Conservation (phyloP, 2,888 invertebrate genomes). For the Oxyscelio sp. region DNA sequence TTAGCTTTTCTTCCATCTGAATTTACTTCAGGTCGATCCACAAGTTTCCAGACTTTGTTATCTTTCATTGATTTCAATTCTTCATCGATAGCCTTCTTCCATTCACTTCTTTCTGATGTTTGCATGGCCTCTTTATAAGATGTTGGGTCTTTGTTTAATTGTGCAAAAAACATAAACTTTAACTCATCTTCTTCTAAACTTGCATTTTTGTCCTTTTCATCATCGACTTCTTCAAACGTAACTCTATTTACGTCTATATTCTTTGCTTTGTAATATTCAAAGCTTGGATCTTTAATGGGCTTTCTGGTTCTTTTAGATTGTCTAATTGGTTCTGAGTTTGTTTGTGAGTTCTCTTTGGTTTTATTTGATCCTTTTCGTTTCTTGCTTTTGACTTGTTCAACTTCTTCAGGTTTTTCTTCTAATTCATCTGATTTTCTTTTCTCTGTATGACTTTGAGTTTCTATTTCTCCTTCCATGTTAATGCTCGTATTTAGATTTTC, state of each 20-base stretch:
- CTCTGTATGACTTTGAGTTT: background rate
- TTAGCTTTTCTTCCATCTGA: background rate
- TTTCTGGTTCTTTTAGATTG: slow-evolving; percentile 10
- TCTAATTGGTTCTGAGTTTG: background rate
- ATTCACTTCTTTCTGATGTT: slow-evolving; percentile 36
- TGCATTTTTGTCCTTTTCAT: slow-evolving; percentile 13
- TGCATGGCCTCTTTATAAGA: slow-evolving; percentile 51
- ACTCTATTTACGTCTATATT: background rate
- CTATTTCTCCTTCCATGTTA: background rate
- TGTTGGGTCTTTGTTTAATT: slow-evolving; percentile 31
- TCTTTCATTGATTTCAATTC: slow-evolving; percentile 65
- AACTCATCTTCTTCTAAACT: slow-evolving; percentile 34
- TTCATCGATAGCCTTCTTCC: slow-evolving; percentile 56
- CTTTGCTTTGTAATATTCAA: slow-evolving; percentile 15
- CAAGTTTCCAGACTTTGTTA: slow-evolving; percentile 43
- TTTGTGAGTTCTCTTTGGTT: slow-evolving; percentile 1
- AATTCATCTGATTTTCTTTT: background rate
- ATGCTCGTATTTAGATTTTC: background rate
- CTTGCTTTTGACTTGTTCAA: background rate
- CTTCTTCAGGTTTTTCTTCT: slow-evolving; percentile 5
- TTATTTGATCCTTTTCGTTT: no score
- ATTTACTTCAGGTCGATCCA: slow-evolving; percentile 40
- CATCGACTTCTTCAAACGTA: background rate
- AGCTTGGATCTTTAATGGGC: slow-evolving; percentile 9
- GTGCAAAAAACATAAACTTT: slow-evolving; percentile 24